Conservation (phyloP, 1,140 invertebrate species). For the Venustaconcha ellipsiformis region DNA sequence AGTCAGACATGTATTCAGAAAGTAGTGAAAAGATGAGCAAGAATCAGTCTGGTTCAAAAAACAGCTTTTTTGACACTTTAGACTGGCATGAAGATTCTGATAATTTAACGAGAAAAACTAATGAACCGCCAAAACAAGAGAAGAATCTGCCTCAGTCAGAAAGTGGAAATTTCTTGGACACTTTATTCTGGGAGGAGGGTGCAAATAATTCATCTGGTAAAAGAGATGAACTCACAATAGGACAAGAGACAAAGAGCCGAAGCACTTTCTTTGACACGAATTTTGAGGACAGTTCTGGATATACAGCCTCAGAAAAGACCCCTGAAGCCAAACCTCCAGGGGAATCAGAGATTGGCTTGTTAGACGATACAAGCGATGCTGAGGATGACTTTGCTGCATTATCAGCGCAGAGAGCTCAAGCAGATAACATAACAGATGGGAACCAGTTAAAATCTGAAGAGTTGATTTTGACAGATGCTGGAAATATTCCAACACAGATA, state of each 20-base stretch:
- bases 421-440: too few species aligned
- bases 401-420: slow-evolving; percentile 31
- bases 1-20: background rate
- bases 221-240: slow-evolving; percentile 5
- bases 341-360: slow-evolving; percentile 31
- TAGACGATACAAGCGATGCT: slow-evolving; percentile 45
- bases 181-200: slow-evolving; percentile 19
- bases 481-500: too few species aligned
- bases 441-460: too few species aligned
- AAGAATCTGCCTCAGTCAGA: slow-evolving; percentile 3
- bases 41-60: slow-evolving; percentile 15
- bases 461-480: too few species aligned
- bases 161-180: slow-evolving; percentile 14
- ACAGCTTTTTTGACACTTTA: slow-evolving; percentile 55
- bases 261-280: too few species aligned
- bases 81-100: slow-evolving; percentile 44
- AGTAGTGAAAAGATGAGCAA: background rate
- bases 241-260: slow-evolving; percentile 8
- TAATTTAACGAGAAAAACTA: too few species aligned
- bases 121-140: background rate
- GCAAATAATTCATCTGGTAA: background rate
- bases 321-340: slow-evolving; percentile 10
- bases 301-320: background rate
- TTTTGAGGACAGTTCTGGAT: too few species aligned
- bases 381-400: slow-evolving; percentile 58